Evolutionary conservation across 2,113 vertebrate genomes (phyloP).

Genomic region (Pristiophorus japonicus): DNA sequence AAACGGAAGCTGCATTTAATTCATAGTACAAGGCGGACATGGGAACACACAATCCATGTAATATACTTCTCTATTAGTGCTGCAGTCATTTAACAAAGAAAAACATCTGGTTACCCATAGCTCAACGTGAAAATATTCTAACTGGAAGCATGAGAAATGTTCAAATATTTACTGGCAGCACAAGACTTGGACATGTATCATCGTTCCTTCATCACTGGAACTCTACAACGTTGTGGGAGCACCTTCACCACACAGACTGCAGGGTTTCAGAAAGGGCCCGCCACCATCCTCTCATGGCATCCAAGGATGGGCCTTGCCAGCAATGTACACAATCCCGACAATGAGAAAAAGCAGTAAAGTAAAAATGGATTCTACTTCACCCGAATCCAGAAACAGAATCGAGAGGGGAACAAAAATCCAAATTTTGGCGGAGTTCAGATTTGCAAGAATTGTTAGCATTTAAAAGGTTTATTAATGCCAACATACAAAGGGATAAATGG

Average conservation of each 20-base stretch:
- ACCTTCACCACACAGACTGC: no score
- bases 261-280: no score
- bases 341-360: background rate
- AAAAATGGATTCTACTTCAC: background rate
- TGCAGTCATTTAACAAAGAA: no score
- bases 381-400: background rate
- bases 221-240: background rate
- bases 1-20: no score
- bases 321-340: background rate
- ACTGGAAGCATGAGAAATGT: no score
- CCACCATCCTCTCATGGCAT: background rate
- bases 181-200: no score
- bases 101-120: no score
- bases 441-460: background rate
- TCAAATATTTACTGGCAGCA: no score
- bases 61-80: no score
- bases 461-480: background rate
- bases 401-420: background rate
- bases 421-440: background rate
- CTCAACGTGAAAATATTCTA: no score
- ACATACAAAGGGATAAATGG: background rate
- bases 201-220: background rate
- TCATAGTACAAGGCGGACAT: no score
- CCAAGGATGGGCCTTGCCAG: background rate
- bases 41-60: no score